Percentiles rank a stretch among this genome's conserved stretches.
These are phyloP conservation scores for Nannoperca australis DNA, from an alignment of 2,797 vertebrate genomes.

Conservation along the genomic window DNA sequence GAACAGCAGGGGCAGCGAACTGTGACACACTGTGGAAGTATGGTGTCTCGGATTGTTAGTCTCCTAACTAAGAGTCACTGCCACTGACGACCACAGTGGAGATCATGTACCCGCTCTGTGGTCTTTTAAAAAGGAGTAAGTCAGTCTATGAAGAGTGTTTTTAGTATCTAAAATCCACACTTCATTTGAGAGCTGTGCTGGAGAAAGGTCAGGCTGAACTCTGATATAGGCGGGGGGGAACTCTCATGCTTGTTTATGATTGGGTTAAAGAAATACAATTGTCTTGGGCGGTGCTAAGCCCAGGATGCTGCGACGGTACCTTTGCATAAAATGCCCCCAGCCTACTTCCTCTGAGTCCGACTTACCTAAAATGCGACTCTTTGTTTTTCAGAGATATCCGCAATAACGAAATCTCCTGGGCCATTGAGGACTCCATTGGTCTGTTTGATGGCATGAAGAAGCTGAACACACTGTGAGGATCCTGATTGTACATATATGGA, in stretches of 20 bases:
- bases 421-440: slow-evolving; percentile 95
- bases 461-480: slow-evolving; percentile 93
- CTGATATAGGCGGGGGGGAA: too few relatives aligned
- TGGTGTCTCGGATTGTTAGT: slow-evolving; percentile 55
- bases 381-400: slow-evolving; percentile 90
- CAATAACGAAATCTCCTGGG: slow-evolving; percentile 98
- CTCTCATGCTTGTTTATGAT: too few relatives aligned
- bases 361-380: slow-evolving; percentile 27
- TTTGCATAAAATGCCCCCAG: too few relatives aligned
- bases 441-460: slow-evolving; percentile 93
- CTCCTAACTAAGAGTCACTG: slow-evolving; percentile 29
- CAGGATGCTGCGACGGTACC: too few relatives aligned
- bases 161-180: slow-evolving; percentile 9
- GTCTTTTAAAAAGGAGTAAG: slow-evolving; percentile 6
- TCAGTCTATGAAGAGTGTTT: neutral
- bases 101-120: slow-evolving; percentile 23
- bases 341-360: too few relatives aligned
- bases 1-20: slow-evolving; percentile 56
- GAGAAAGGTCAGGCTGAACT: too few relatives aligned
- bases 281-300: too few relatives aligned
- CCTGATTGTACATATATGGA: neutral
- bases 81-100: slow-evolving; percentile 25
- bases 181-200: too few relatives aligned
- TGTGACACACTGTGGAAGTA: slow-evolving; percentile 48
- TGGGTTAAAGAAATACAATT: too few relatives aligned